Evolutionary conservation across 2,113 vertebrate genomes (phyloP).

Genomic region (Anas platyrhynchos): DNA sequence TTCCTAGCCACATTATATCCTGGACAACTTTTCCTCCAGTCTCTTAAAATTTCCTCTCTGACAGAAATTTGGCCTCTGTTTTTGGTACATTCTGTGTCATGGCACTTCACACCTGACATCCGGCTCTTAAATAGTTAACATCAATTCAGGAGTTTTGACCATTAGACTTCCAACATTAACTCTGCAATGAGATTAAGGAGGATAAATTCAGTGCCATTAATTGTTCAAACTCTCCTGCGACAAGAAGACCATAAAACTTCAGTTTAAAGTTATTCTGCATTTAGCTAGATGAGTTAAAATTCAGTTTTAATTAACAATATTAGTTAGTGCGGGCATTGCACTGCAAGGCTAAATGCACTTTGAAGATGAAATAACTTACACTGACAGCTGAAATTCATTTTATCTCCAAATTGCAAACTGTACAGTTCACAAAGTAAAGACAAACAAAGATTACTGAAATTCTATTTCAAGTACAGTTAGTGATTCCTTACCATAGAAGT

Average conservation of each 20-base stretch:
- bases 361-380: background rate
- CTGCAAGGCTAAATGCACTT: background rate
- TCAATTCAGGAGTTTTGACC: background rate
- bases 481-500: background rate
- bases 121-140: background rate
- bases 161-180: background rate
- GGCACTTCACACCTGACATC: background rate
- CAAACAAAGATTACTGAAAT: background rate
- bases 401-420: background rate
- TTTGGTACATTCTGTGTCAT: background rate
- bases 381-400: background rate
- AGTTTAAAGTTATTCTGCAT: background rate
- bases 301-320: background rate
- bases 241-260: background rate
- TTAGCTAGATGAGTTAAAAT: background rate
- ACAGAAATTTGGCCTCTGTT: background rate
- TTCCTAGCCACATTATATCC: background rate
- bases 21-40: background rate
- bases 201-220: background rate
- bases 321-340: background rate
- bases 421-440: background rate
- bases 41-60: background rate
- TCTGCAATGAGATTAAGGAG: background rate
- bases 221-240: background rate
- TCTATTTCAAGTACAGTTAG: background rate